Conservation (phyloP, 2,113 vertebrate species). For the Catharus fuscescens region DNA sequence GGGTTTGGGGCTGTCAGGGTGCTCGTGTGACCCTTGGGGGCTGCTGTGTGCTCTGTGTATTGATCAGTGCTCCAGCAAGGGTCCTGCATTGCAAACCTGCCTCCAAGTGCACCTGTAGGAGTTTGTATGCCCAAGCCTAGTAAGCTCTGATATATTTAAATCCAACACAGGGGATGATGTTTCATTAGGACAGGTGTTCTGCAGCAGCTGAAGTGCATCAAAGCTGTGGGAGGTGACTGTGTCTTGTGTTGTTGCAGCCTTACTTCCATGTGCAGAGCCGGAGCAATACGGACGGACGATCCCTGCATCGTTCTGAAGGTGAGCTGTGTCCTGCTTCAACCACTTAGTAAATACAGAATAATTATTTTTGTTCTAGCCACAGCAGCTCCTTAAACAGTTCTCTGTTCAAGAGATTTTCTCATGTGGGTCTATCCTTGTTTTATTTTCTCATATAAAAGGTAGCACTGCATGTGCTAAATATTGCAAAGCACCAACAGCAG, state of each 20-base stretch:
- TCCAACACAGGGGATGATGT: background rate
- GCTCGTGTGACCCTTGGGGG: background rate
- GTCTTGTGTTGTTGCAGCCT: constrained; percentile 81
- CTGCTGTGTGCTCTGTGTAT: no score
- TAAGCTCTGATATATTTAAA: background rate
- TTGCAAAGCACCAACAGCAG: background rate
- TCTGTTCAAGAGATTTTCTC: background rate
- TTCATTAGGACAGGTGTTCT: background rate
- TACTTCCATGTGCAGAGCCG: constrained; percentile 99
- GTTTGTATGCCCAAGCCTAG: background rate
- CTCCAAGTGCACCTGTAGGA: background rate
- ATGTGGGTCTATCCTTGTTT: background rate
- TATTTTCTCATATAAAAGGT: background rate
- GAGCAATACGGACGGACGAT: constrained; percentile 93
- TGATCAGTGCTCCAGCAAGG: background rate
- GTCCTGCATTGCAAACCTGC: background rate
- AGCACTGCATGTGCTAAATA: background rate
- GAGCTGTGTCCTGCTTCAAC: background rate
- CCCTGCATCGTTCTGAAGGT: constrained; percentile 93
- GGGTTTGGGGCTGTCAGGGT: background rate
- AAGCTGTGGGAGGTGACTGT: background rate
- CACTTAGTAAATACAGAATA: background rate
- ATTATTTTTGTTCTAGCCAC: background rate
- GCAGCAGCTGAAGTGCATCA: background rate
- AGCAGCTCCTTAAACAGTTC: background rate